Evolutionary conservation across 2,797 vertebrate genomes (phyloP).

Genomic region (Pampus argenteus): DNA sequence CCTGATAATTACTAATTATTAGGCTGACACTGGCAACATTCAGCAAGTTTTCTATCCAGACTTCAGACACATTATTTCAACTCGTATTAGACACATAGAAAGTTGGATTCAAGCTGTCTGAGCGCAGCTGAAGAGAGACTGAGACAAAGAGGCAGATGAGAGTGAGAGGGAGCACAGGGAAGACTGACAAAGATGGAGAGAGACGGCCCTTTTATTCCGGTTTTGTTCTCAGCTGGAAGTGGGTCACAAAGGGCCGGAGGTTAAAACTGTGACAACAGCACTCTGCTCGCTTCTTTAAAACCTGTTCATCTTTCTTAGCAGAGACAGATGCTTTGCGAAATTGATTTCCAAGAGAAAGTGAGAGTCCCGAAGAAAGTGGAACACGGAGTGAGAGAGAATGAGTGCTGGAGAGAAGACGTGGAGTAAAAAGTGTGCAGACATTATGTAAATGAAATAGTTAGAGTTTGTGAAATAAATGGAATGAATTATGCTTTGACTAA

Average conservation of each 20-base stretch:
- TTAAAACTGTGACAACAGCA: constrained; percentile 63
- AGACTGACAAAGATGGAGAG: constrained; percentile 17
- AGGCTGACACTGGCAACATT: neutral
- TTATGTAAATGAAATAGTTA: constrained; percentile 68
- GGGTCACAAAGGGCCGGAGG: constrained; percentile 69
- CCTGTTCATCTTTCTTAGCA: constrained; percentile 36
- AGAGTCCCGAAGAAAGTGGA: constrained; percentile 42
- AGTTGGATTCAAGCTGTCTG: neutral
- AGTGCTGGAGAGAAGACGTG: neutral
- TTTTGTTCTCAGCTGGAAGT: constrained; percentile 61
- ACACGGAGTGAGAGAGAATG: neutral
- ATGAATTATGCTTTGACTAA: constrained; percentile 50
- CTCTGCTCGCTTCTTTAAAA: constrained; percentile 44
- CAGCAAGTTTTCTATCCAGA: neutral
- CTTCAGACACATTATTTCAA: neutral
- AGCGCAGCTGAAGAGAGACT: neutral
- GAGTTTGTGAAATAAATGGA: constrained; percentile 68
- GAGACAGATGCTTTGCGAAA: constrained; percentile 52
- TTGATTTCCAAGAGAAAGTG: constrained; percentile 57
- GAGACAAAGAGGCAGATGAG: neutral
- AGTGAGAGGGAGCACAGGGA: neutral
- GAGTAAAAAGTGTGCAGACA: constrained; percentile 38
- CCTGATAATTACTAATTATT: too few relatives aligned
- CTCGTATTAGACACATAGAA: neutral
- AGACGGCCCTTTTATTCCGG: constrained; percentile 35